Conservation (phyloP, 1,140 invertebrate species). For the Gryon sp. region DNA sequence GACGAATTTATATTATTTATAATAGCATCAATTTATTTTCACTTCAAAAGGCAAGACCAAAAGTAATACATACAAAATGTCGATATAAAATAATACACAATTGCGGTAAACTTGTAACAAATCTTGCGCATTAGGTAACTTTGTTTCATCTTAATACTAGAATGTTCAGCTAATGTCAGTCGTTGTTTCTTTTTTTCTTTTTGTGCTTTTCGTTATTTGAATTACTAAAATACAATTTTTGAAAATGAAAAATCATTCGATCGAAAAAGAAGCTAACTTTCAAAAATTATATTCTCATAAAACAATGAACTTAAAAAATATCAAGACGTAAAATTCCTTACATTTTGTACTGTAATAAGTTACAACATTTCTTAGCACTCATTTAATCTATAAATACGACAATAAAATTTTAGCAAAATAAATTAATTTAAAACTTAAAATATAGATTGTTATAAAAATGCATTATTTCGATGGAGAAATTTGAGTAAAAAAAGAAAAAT, state of each 20-base stretch:
- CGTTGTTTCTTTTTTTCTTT: conserved; percentile 42
- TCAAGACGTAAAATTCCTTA: conserved; percentile 1
- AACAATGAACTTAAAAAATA: conserved; percentile 20
- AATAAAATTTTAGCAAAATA: conserved; percentile 2
- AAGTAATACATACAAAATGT: conserved; percentile 41
- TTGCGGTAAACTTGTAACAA: conserved; percentile 2
- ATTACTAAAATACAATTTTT: conserved; percentile 29
- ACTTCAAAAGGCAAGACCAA: conserved; percentile 33
- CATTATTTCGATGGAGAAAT: not conserved
- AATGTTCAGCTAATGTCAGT: conserved; percentile 23
- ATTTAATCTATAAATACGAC: conserved; percentile 10
- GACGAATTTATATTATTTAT: conserved; percentile 30
- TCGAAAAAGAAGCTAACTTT: not conserved
- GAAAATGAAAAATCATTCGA: not conserved
- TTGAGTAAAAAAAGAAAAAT: no score
- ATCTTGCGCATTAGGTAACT: conserved; percentile 35
- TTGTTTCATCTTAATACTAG: conserved; percentile 26
- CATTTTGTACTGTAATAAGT: conserved; percentile 34
- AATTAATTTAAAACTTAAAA: no score
- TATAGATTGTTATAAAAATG: no score
- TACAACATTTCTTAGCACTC: conserved; percentile 31
- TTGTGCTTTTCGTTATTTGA: conserved; percentile 34
- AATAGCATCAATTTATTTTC: conserved; percentile 44
- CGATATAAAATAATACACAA: conserved; percentile 41
- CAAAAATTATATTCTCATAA: conserved; percentile 15